Evolutionary conservation across 2,888 invertebrate genomes (phyloP).

Genomic region (Tetanocera ferruginea): DNA sequence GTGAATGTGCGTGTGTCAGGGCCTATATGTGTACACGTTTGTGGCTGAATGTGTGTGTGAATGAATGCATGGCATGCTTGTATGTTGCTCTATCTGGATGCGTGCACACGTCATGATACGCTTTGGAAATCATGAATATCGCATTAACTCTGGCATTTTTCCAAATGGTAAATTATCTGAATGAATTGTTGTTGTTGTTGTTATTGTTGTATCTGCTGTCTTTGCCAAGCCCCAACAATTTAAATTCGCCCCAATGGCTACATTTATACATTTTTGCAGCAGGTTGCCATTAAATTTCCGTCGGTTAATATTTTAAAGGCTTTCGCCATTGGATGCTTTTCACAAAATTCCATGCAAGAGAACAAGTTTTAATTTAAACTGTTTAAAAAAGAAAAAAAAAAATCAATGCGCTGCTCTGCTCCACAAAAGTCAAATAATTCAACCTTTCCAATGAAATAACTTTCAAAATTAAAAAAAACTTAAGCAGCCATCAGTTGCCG

Average conservation of each 20-base stretch:
- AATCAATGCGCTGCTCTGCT: too few species aligned
- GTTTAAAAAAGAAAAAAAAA: too few species aligned
- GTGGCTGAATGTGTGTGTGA: conserved; percentile 56
- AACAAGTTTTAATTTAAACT: too few species aligned
- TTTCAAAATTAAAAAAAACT: neutral
- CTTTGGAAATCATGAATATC: conserved; percentile 63
- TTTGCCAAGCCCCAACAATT: conserved; percentile 44
- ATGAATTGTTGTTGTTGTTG: conserved; percentile 35
- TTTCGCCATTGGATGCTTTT: too few species aligned
- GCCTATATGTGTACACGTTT: conserved; percentile 7
- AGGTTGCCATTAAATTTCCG: too few species aligned
- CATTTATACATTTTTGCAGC: conserved; percentile 29
- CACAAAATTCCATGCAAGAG: too few species aligned
- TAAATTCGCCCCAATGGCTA: conserved; percentile 46
- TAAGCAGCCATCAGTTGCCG: neutral
- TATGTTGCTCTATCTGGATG: conserved; percentile 48
- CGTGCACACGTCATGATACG: conserved; percentile 67
- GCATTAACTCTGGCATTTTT: conserved; percentile 54
- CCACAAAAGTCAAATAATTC: too few species aligned
- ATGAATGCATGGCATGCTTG: conserved; percentile 44
- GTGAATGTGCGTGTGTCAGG: conserved; percentile 21
- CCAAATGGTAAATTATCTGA: conserved; percentile 50
- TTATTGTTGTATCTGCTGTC: conserved; percentile 42
- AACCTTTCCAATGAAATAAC: too few species aligned
- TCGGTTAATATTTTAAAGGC: too few species aligned